A percentile compares a stretch with the other conserved stretches of the same genome.
Evolutionary conservation across 1,140 invertebrate genomes (phyloP).

Genomic region (Formica selysi): DNA sequence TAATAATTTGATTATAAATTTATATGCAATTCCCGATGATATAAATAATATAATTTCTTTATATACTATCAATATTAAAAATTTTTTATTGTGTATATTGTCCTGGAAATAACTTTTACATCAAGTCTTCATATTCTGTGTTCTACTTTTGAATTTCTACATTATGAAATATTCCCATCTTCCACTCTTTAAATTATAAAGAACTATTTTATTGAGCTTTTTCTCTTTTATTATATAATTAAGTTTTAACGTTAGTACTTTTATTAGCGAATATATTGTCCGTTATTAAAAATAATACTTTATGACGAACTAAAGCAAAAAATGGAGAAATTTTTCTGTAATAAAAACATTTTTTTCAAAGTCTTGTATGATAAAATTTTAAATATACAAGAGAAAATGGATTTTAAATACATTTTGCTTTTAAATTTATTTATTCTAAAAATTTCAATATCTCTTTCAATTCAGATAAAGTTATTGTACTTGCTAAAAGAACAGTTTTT

Average conservation of each 20-base stretch:
- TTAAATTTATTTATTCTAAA: neutral
- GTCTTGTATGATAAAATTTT: neutral
- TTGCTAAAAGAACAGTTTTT: slow-evolving; percentile 3
- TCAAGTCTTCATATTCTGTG: neutral
- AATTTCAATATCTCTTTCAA: neutral
- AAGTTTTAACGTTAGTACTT: slow-evolving; percentile 6
- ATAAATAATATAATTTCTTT: neutral
- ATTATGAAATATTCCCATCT: neutral
- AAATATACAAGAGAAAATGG: neutral
- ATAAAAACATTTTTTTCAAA: neutral
- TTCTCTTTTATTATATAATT: slow-evolving; percentile 1
- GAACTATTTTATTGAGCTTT: neutral
- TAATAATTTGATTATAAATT: neutral
- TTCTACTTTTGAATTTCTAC: neutral
- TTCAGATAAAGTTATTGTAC: slow-evolving; percentile 22
- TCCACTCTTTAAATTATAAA: neutral
- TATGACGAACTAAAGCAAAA: neutral
- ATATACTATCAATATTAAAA: neutral
- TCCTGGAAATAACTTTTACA: neutral
- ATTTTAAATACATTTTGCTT: neutral
- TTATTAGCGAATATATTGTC: neutral
- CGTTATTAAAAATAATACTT: slow-evolving; percentile 5
- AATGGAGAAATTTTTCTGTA: neutral
- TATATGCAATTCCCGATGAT: neutral
- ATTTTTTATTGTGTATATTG: neutral